phyloP scores from a whole-genome alignment of 2,888 invertebrate genomes.

The Strigamia crassipes region DNA sequence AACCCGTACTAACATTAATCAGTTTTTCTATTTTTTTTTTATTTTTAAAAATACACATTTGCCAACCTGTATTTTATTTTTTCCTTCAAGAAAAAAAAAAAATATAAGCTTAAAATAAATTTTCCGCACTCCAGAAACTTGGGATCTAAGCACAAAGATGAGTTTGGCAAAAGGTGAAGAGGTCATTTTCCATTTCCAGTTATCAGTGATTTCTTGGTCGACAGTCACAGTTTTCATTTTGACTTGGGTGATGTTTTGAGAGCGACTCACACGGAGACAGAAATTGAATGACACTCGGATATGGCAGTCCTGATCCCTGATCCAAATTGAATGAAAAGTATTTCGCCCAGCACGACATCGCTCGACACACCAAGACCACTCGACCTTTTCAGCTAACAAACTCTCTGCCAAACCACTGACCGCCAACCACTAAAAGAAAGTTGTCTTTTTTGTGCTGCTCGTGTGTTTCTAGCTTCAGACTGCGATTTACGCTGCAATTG shows the following conservation, averaged over 20 bases:
- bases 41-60: neutral
- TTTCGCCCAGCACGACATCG: neutral
- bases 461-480: neutral
- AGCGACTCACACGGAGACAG: constrained; percentile 16
- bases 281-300: constrained; percentile 21
- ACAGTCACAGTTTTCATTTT: constrained; percentile 11
- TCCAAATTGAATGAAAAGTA: constrained; percentile 21
- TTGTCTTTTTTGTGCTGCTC: neutral
- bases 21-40: neutral
- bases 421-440: neutral
- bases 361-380: neutral
- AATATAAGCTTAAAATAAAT: neutral
- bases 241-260: constrained; percentile 16
- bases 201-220: constrained; percentile 21
- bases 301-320: constrained; percentile 21
- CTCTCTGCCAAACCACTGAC: constrained; percentile 16
- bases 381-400: constrained; percentile 11
- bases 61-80: neutral
- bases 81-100: neutral
- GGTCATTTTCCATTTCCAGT: constrained; percentile 14
- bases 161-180: neutral
- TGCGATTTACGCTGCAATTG: neutral
- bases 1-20: constrained; percentile 2
- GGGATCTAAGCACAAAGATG: constrained; percentile 1
- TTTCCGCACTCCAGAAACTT: neutral